Evolutionary conservation across 2,888 invertebrate species (phyloP), one percentile per base, ranked within the genome.

Genomic region (Calliphora vomitoria): DNA sequence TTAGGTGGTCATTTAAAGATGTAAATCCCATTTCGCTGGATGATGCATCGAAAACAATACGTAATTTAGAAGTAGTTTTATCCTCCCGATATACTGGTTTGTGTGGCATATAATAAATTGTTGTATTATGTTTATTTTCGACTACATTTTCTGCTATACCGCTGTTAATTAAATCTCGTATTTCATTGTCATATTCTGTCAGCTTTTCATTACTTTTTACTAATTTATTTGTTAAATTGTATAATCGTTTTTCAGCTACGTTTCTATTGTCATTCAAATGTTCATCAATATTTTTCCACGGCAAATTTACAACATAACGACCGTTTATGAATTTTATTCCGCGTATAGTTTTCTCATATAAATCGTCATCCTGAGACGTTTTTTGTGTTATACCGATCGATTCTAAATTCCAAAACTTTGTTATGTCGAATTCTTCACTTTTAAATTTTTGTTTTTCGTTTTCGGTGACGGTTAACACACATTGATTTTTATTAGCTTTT

Each of bases 321-420:
- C 74, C 76, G 15, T 74, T 53, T 11, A 38, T 25, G 25, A 62
- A 44, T 60, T 58, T 82, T 62, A 87, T 79, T 47, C 75, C 50
- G 8, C 15, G 18, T 35, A 35, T 35, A 35, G 35, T 5, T 35
- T 35, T 35, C 35, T 35, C 35, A 35, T 35, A 35, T 35, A 35
- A 35, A 35, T 35, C 35, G 35, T 35, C 35, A 35, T 35, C 35
- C 5, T 35, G 35, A 35, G 5, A 35, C 35, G 35, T 35, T 35
- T 35, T 35, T 35, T 35, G 35, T 35, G 4, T 35, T 4, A 35
- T 35, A 10, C 84, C 84, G 31, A 84, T 76, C n/a, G 84, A 84
- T 31, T 81, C 84, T 81, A 76, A 72, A 41, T 60, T 80, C 84
- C 78, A 87, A 78, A 87, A 84, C 15, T 78, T 76, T 8, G 71